Percentiles rank a stretch among this genome's conserved stretches.
These are phyloP conservation scores for Diabrotica virgifera DNA, from an alignment of 1,140 invertebrate species.

Conservation along the genomic window DNA sequence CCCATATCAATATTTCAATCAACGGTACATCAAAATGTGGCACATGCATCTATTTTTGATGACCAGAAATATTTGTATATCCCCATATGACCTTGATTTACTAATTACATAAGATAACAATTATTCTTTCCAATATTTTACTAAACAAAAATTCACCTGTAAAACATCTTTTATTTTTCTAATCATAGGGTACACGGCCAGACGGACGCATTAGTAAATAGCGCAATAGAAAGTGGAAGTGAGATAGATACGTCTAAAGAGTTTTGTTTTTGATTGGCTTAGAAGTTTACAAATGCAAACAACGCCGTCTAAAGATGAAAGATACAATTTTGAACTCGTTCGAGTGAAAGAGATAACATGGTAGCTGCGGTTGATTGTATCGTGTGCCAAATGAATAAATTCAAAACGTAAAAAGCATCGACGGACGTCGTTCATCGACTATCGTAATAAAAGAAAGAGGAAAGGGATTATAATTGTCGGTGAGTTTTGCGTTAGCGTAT, in stretches of 20 bases:
- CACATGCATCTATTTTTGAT: no score
- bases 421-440: slow-evolving; percentile 24
- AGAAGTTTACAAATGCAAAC: slow-evolving; percentile 23
- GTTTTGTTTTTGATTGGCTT: slow-evolving; percentile 26
- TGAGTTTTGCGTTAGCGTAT: slow-evolving; percentile 32
- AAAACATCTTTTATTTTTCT: neutral
- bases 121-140: neutral
- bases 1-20: no score
- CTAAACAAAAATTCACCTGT: neutral
- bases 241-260: slow-evolving; percentile 15
- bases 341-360: slow-evolving; percentile 22
- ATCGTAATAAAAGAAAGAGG: slow-evolving; percentile 24
- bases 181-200: neutral
- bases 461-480: slow-evolving; percentile 26
- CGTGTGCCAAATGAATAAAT: slow-evolving; percentile 40
- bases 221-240: slow-evolving; percentile 10
- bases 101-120: no score
- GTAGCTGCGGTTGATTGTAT: slow-evolving; percentile 19
- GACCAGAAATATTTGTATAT: no score
- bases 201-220: neutral
- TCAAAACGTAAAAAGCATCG: slow-evolving; percentile 18
- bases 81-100: no score
- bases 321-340: slow-evolving; percentile 15
- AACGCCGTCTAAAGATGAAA: slow-evolving; percentile 13
- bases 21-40: no score